These are phyloP conservation scores for Saxidomus purpurata DNA, from an alignment of 1,140 invertebrate species.

Conservation along the genomic window DNA sequence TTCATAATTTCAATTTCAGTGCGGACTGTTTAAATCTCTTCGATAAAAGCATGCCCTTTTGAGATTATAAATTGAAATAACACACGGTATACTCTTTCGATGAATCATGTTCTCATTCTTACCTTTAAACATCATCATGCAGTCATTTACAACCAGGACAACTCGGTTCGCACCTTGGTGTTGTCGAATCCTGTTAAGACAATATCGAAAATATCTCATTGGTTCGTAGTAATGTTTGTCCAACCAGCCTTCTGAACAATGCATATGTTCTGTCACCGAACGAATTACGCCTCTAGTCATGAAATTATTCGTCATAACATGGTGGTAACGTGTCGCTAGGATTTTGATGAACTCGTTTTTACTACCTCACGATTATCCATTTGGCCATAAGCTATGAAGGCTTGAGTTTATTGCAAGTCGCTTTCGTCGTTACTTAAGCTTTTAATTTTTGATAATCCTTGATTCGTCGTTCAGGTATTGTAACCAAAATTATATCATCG, in stretches of 20 bases:
- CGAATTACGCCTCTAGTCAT: background rate
- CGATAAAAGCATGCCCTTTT: too few relatives aligned
- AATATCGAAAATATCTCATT: background rate
- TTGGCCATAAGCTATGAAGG: background rate
- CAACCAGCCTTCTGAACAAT: background rate
- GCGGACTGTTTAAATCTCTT: too few relatives aligned
- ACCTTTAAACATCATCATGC: background rate
- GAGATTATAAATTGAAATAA: too few relatives aligned
- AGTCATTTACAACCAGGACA: background rate
- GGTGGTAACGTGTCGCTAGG: background rate
- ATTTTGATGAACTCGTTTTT: background rate
- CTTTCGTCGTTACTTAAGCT: background rate
- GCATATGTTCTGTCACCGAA: background rate
- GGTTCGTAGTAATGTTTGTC: background rate
- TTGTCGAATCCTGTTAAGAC: background rate
- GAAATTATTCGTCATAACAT: background rate
- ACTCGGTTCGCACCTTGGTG: background rate
- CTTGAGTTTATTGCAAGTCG: background rate
- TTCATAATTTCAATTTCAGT: too few relatives aligned
- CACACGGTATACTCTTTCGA: too few relatives aligned
- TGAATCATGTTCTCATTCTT: too few relatives aligned
- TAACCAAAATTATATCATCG: background rate
- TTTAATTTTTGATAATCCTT: background rate
- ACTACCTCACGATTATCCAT: background rate
- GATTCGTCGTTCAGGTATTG: background rate